Conservation (phyloP, 2,888 invertebrate species). For the Agonopterix arenella region DNA sequence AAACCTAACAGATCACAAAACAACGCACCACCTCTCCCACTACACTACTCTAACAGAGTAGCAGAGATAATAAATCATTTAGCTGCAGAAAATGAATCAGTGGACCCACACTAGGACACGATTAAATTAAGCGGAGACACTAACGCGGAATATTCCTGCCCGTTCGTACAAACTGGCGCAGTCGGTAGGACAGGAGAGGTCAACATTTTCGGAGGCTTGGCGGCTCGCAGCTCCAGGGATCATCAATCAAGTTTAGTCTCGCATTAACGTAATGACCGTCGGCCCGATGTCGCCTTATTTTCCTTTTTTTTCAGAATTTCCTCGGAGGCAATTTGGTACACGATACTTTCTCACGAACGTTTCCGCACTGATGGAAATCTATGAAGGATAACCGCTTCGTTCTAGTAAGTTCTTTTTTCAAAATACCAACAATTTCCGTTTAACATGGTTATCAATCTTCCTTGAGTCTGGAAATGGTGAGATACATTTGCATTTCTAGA, state of each 20-base stretch:
- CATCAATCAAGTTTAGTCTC: slow-evolving; percentile 76
- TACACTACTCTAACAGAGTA: neutral
- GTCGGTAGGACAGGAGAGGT: slow-evolving; percentile 14
- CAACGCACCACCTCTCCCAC: no score
- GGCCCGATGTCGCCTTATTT: slow-evolving; percentile 72
- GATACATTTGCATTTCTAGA: slow-evolving; percentile 30
- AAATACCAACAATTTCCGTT: slow-evolving; percentile 27
- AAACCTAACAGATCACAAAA: no score
- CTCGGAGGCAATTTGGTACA: slow-evolving; percentile 60
- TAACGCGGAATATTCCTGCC: slow-evolving; percentile 3
- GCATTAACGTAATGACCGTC: slow-evolving; percentile 75
- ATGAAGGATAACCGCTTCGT: slow-evolving; percentile 21
- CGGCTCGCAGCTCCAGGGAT: slow-evolving; percentile 27
- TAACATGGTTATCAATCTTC: slow-evolving; percentile 45
- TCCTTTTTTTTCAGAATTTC: slow-evolving; percentile 42
- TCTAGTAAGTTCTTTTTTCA: slow-evolving; percentile 15
- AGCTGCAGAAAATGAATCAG: slow-evolving; percentile 7
- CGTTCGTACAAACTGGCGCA: neutral
- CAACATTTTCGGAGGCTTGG: slow-evolving; percentile 35
- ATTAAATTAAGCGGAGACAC: slow-evolving; percentile 9
- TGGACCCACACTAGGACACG: slow-evolving; percentile 2
- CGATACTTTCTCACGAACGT: slow-evolving; percentile 56
- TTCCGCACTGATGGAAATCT: slow-evolving; percentile 68
- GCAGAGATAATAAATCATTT: slow-evolving; percentile 8
- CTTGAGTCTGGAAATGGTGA: slow-evolving; percentile 32